Conservation (phyloP, 2,797 vertebrate genomes). For the Stomatorhinus walkeri region DNA sequence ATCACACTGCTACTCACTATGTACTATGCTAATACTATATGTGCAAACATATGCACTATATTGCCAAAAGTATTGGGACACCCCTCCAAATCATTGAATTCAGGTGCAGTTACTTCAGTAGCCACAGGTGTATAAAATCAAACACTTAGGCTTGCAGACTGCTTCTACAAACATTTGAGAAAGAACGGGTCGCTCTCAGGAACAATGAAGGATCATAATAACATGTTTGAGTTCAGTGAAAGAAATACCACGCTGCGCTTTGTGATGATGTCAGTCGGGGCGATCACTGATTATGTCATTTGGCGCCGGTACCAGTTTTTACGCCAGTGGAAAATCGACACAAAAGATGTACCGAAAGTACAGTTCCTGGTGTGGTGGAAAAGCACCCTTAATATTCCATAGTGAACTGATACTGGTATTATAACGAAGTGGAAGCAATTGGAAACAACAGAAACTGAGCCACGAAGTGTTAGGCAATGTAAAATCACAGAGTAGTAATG, state of each 20-base stretch:
- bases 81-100: not conserved
- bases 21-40: not conserved
- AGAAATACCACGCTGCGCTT: too few species aligned
- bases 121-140: not conserved
- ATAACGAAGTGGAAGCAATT: not conserved
- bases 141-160: not conserved
- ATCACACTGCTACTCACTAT: not conserved
- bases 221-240: too few species aligned
- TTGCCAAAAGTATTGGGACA: not conserved
- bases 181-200: not conserved
- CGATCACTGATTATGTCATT: too few species aligned
- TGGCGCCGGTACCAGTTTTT: too few species aligned
- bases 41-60: not conserved
- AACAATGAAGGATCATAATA: not conserved
- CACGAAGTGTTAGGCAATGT: not conserved
- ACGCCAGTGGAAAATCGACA: too few species aligned
- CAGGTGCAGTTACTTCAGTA: not conserved
- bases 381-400: not conserved
- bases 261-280: too few species aligned
- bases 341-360: too few species aligned
- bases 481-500: too few species aligned
- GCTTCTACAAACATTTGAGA: not conserved
- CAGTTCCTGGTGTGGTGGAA: too few species aligned
- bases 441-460: not conserved
- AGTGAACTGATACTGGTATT: not conserved